Conservation (phyloP, 2,113 vertebrate genomes). For the Perca fluviatilis region DNA sequence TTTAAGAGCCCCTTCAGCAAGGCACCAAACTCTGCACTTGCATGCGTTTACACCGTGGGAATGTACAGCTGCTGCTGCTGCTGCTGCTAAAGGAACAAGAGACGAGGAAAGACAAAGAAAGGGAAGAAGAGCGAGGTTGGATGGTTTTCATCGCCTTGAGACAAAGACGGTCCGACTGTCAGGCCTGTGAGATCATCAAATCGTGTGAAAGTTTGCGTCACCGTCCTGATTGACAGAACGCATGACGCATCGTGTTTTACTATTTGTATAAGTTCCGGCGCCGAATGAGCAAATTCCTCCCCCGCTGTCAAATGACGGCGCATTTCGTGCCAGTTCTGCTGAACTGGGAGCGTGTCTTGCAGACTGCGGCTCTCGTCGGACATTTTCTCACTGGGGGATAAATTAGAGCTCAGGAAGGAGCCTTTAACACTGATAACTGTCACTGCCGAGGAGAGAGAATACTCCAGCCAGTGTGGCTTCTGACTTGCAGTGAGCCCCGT, state of each 20-base stretch:
- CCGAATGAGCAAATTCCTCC: neutral
- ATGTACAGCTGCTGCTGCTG: neutral
- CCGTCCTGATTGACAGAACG: neutral
- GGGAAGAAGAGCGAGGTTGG: neutral
- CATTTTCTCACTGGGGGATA: constrained; percentile 60
- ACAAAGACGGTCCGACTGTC: neutral
- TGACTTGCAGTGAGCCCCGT: constrained; percentile 56
- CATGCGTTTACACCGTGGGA: neutral
- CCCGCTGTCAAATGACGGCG: neutral
- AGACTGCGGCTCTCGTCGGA: constrained; percentile 11
- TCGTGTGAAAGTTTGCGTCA: neutral
- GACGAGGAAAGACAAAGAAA: neutral
- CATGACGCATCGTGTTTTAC: neutral
- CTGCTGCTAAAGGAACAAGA: no score
- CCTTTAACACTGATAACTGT: constrained; percentile 64
- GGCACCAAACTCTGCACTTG: neutral
- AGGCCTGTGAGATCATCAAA: neutral
- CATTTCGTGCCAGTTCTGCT: constrained; percentile 11
- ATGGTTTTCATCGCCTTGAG: neutral
- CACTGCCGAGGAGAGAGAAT: constrained; percentile 24
- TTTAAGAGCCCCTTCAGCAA: neutral
- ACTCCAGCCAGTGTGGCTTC: constrained; percentile 35
- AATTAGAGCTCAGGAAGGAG: constrained; percentile 67
- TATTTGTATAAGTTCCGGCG: neutral
- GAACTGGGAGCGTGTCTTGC: constrained; percentile 34